These are phyloP conservation scores for Eptatretus burgeri DNA, from an alignment of 2,113 vertebrate species.

Conservation along the genomic window DNA sequence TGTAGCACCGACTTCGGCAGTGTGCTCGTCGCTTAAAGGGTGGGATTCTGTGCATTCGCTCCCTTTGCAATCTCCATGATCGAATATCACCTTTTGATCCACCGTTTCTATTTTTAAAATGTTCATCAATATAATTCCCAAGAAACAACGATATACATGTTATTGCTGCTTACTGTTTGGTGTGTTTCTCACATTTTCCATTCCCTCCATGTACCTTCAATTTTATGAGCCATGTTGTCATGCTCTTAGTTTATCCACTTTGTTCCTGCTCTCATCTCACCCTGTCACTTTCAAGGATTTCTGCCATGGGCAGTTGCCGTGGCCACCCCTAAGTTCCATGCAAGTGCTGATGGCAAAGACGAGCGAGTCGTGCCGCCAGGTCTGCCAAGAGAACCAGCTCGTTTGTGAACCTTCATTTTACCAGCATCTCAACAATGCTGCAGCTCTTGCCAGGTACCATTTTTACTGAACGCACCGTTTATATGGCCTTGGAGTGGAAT, in stretches of 20 bases:
- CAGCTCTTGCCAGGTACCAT: constrained; percentile 42
- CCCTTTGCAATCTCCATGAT: no score
- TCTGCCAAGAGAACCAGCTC: constrained; percentile 82
- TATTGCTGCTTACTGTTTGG: no score
- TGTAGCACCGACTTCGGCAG: no score
- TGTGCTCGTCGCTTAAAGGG: no score
- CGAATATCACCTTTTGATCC: no score
- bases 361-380: constrained; percentile 63
- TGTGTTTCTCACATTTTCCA: no score
- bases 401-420: constrained; percentile 96
- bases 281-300: constrained; percentile 36
- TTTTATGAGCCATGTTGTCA: not conserved
- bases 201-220: not conserved
- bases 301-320: constrained; percentile 95
- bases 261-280: not conserved
- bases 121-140: no score
- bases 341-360: constrained; percentile 58
- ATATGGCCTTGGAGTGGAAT: no score
- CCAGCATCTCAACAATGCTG: constrained; percentile 93
- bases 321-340: constrained; percentile 60
- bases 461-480: no score
- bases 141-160: no score
- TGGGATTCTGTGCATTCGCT: no score
- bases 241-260: not conserved
- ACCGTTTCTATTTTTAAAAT: no score